A percentile compares a stretch with the other conserved stretches of the same genome.
Conservation (phyloP, 2,888 invertebrate species). For the Alsophila aescularia region DNA sequence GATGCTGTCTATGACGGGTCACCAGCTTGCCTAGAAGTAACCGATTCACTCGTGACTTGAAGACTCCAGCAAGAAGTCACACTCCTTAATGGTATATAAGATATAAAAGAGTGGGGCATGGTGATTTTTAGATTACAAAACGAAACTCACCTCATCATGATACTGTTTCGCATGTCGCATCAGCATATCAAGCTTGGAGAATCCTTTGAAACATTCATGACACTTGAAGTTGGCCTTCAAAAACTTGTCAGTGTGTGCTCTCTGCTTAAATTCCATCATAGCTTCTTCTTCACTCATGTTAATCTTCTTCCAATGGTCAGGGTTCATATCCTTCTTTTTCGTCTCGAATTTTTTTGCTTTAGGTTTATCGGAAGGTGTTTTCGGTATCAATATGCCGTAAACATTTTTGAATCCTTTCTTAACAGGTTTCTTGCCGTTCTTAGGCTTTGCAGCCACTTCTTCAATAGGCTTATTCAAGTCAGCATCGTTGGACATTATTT, state of each 20-base stretch:
- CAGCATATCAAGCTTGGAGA: constrained; percentile 68
- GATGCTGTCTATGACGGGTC: too few relatives aligned
- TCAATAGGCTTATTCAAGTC: constrained; percentile 5
- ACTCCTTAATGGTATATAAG: too few relatives aligned
- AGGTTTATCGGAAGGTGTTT: constrained; percentile 17
- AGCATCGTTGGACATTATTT: constrained; percentile 22
- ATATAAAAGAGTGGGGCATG: too few relatives aligned
- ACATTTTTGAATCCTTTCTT: constrained; percentile 33
- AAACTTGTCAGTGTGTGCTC: constrained; percentile 56
- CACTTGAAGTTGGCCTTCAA: constrained; percentile 62
- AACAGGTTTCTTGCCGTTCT: constrained; percentile 28
- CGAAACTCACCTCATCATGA: constrained; percentile 62
- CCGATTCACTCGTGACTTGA: too few relatives aligned
- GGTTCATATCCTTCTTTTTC: constrained; percentile 52
- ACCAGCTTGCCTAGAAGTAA: too few relatives aligned
- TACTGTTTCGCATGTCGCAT: constrained; percentile 61
- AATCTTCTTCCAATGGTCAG: constrained; percentile 62
- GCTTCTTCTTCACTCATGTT: constrained; percentile 67
- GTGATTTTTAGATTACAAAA: background rate
- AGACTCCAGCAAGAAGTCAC: too few relatives aligned
- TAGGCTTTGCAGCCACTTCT: constrained; percentile 13
- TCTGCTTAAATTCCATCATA: constrained; percentile 57
- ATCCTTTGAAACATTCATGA: constrained; percentile 66
- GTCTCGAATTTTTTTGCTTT: constrained; percentile 40
- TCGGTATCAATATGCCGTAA: constrained; percentile 31